Base-by-base conservation (phyloP, 2,888 invertebrate species). In the Cantharis rufa region DNA sequence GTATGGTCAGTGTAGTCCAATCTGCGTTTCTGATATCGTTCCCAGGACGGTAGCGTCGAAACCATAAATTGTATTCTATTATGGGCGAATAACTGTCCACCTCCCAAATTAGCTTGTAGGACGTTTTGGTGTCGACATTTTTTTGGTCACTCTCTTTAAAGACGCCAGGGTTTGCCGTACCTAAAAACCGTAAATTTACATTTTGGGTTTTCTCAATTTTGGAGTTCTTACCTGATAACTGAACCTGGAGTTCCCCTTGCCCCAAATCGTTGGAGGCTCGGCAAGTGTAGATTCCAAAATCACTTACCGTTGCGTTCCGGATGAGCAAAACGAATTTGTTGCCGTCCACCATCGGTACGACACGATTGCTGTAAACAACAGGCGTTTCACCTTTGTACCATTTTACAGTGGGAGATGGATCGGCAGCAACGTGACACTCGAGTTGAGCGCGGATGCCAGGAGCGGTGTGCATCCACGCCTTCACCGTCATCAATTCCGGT, bases 81-180 rank as follows among this genome's bases (percentile, higher is more conserved):
- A 96, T 93, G 1, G 94, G 92, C 32, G 94, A 92, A 86, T 95
- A 93, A 74, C 95, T 95, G 84, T 96, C 95, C 0, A 95, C 95
- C 85, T 95, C 94, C 96, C 96, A 96, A 71, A 95, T 92, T 2
- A 96, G 89, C 7, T 92, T 93, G 85, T 93, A 94, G 24, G 92
- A 89, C 71, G 87, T 87, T 78, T 91, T 74, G 86, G 92, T 69
- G 87, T 90, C 2, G 86, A 88, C 71, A 87, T 90, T 83, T 89
- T 90, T 79, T 88, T 86, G 32, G 84, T 87, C 18, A 86, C 88
- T 79, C 80, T 91, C 91, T 85, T 93, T 94, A 83, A 94, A 92
- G 0, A 92, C 90, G 0, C 93, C 93, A 2, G 92, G 89, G 85
- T 93, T 93, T 0, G 94, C 92, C 0, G 92, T 91, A 27, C 93